Evolutionary conservation across 2,888 invertebrate genomes (phyloP).

Genomic region (Halictus quadricinctus): DNA sequence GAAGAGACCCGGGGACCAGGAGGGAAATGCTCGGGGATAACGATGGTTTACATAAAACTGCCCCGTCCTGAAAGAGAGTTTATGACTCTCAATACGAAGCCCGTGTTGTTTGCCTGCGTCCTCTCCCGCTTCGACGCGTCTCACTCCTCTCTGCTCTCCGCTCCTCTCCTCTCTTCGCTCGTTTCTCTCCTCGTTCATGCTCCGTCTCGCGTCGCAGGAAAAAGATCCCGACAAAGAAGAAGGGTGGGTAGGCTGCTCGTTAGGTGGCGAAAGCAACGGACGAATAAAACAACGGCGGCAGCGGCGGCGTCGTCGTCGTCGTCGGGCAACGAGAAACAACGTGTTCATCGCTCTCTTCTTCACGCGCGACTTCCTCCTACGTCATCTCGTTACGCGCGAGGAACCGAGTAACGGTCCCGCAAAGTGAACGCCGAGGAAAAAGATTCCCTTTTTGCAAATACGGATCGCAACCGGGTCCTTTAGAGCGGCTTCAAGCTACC

Average conservation of each 20-base stretch:
- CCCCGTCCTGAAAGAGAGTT: slow-evolving; percentile 33
- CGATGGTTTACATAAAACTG: slow-evolving; percentile 57
- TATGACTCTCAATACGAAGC: slow-evolving; percentile 44
- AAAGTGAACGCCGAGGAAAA: slow-evolving; percentile 45
- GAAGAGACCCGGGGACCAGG: slow-evolving; percentile 16
- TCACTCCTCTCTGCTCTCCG: not conserved
- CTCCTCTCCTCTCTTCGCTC: not conserved
- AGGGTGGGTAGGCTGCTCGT: slow-evolving; percentile 64
- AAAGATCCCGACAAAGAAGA: slow-evolving; percentile 58
- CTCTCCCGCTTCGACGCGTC: slow-evolving; percentile 14
- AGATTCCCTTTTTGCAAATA: slow-evolving; percentile 55
- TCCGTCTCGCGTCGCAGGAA: slow-evolving; percentile 11
- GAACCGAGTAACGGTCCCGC: slow-evolving; percentile 58
- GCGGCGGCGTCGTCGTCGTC: not conserved
- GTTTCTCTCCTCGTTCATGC: not conserved
- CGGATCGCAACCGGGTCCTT: slow-evolving; percentile 45
- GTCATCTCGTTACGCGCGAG: slow-evolving; percentile 64
- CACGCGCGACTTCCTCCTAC: slow-evolving; percentile 56
- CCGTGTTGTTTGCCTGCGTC: slow-evolving; percentile 37
- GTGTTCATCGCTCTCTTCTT: slow-evolving; percentile 59
- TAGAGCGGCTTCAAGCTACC: not conserved
- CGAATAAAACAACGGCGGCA: slow-evolving; percentile 46
- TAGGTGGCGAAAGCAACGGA: slow-evolving; percentile 59
- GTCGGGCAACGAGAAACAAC: slow-evolving; percentile 31
- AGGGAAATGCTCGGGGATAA: slow-evolving; percentile 50